phyloP scores from a whole-genome alignment of 2,797 vertebrate genomes.

The Cyprinella venusta region DNA sequence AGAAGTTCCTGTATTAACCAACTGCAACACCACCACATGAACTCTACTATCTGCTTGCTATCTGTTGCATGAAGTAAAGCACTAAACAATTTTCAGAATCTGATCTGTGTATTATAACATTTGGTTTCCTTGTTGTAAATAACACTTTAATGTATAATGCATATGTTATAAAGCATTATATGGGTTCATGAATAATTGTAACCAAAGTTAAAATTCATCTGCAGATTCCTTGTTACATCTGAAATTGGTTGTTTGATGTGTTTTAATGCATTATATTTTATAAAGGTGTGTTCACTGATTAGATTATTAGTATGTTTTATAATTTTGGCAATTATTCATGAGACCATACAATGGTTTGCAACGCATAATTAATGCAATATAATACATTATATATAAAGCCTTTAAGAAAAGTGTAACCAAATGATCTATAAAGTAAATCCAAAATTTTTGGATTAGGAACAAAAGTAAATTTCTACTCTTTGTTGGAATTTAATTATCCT shows the following conservation, averaged over 20 bases:
- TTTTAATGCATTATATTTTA: neutral
- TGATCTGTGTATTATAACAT: neutral
- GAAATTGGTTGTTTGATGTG: neutral
- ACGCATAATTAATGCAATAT: neutral
- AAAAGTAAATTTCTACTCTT: neutral
- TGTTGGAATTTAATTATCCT: neutral
- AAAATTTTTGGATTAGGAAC: neutral
- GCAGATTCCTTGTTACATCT: neutral
- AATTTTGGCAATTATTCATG: neutral
- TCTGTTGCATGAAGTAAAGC: neutral
- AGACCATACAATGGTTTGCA: neutral
- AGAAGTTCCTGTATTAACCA: neutral
- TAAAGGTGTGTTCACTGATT: neutral
- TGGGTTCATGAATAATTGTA: neutral
- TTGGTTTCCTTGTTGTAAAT: neutral
- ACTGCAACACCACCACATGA: neutral
- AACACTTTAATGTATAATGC: neutral
- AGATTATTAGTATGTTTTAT: neutral
- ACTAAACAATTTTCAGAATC: neutral
- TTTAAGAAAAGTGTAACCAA: neutral
- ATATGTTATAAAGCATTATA: neutral
- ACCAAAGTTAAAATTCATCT: neutral
- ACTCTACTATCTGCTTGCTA: neutral
- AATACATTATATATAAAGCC: neutral
- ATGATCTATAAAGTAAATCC: neutral